Evolutionary conservation across 53 echinoderm and acorn worm genomes (phyloP), one percentile per base, ranked within the genome.

Genomic region (Stichopus horrens): DNA sequence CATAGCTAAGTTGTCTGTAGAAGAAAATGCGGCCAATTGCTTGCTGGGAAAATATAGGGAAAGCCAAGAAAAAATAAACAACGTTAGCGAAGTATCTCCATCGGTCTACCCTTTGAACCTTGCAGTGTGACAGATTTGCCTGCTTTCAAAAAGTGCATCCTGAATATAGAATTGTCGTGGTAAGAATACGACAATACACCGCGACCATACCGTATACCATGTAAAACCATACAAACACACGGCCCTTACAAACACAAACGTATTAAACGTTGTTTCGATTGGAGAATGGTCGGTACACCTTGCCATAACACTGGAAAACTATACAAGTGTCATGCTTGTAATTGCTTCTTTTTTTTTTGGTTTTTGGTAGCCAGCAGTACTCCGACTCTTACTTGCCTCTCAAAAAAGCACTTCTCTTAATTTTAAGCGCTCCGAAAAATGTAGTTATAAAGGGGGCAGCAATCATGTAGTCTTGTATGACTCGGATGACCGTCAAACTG

Each of bases 221-320:
- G 2, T 86, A 16, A 90, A 90, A 66, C 87, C 87, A 4, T 88
- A 78, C 56, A 78, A 87, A 52, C 19, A 78, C 58, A 56, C 1
- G 37, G 2, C 37, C 2, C 52, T 1, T 11, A 20, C 37, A 77
- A 91, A 8, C 79, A 91, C 73, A 79, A 73, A 52, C 87, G 91
- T 58, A 11, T 19, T 52, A 65, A 88, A 63, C 21, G 76, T 7
- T 91, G 91, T 55, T 57, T 37, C 16, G 87, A 86, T 8, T 86
- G 90, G 53, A 23, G n/a, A 23, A 37, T 5, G 9, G 37, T 10
- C 6, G 58, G 56, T 67, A 51, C 63, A 22, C 37, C 67, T 13
- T 21, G 6, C 37, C 37, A 37, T 37, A 37, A 37, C 37, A 37
- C 37, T 37, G 37, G 37, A 37, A 37, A 37, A 37, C 37, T 37